These are phyloP conservation scores for Eulemur macaco DNA, from an alignment of 2,113 vertebrate genomes.

Conservation along the genomic window DNA sequence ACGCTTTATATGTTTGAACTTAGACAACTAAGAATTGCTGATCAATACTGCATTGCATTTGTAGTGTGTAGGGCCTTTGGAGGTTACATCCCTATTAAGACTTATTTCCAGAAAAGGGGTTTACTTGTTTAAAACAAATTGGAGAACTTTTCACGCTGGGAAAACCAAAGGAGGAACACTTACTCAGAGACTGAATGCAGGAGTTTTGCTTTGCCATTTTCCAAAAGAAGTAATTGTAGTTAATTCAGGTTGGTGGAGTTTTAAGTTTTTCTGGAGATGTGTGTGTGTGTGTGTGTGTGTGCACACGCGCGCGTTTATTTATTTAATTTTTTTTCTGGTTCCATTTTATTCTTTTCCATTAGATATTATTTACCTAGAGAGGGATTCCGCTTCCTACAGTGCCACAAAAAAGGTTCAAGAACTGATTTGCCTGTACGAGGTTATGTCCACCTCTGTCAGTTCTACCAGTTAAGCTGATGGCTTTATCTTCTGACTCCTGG, in stretches of 20 bases:
- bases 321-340: background rate
- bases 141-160: background rate
- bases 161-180: background rate
- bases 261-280: background rate
- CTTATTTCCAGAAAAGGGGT: conserved; percentile 7
- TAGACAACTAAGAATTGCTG: background rate
- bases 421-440: background rate
- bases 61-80: background rate
- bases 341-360: background rate
- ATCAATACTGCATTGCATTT: background rate
- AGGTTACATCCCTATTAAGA: conserved; percentile 1
- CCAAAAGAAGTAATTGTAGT: background rate
- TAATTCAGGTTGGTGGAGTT: background rate
- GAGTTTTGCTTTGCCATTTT: conserved; percentile 7
- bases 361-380: background rate
- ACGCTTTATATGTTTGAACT: background rate
- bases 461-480: background rate
- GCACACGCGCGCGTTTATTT: too few relatives aligned
- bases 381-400: background rate
- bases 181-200: background rate
- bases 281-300: too few relatives aligned
- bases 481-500: background rate
- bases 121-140: conserved; percentile 20
- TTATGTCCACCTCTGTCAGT: background rate
- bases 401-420: background rate